These are phyloP conservation scores for Aphidius gifuensis DNA, from an alignment of 1,140 invertebrate species.

Conservation along the genomic window DNA sequence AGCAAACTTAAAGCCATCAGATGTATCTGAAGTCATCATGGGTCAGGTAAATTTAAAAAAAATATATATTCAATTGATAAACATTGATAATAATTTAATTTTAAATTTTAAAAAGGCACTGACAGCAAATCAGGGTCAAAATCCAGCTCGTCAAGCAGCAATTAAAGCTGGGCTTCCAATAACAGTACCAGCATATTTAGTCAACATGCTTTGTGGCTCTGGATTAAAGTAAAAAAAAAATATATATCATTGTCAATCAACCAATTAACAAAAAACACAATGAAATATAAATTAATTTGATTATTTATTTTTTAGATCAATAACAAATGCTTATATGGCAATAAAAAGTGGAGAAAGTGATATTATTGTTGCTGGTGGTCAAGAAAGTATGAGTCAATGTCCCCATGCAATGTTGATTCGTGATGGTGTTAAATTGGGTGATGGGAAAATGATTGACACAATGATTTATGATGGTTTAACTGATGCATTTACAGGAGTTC, in stretches of 20 bases:
- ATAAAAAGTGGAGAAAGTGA: constrained; percentile 69
- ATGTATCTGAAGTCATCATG: constrained; percentile 82
- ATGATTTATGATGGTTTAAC: constrained; percentile 76
- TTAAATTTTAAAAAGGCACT: constrained; percentile 56
- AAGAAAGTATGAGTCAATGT: constrained; percentile 82
- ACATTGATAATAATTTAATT: too few species aligned
- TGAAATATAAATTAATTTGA: constrained; percentile 5
- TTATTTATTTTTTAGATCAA: constrained; percentile 57
- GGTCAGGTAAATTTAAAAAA: constrained; percentile 67
- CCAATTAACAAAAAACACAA: neutral
- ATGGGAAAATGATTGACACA: constrained; percentile 65
- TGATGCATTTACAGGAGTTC: constrained; percentile 74
- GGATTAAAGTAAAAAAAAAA: constrained; percentile 65
- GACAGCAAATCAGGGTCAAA: constrained; percentile 76
- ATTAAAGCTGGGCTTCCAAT: constrained; percentile 75
- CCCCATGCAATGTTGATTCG: constrained; percentile 71
- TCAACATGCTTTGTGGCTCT: constrained; percentile 87
- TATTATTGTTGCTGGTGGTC: constrained; percentile 77
- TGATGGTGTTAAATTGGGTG: constrained; percentile 69
- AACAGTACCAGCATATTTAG: constrained; percentile 67
- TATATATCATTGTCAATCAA: neutral
- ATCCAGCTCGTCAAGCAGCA: constrained; percentile 79
- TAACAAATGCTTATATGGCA: constrained; percentile 67
- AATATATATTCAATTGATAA: neutral
- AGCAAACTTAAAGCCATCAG: constrained; percentile 60